Evolutionary conservation across 92 coral and sea anemone species (phyloP).

Genomic region (Epizoanthus stellaris): DNA sequence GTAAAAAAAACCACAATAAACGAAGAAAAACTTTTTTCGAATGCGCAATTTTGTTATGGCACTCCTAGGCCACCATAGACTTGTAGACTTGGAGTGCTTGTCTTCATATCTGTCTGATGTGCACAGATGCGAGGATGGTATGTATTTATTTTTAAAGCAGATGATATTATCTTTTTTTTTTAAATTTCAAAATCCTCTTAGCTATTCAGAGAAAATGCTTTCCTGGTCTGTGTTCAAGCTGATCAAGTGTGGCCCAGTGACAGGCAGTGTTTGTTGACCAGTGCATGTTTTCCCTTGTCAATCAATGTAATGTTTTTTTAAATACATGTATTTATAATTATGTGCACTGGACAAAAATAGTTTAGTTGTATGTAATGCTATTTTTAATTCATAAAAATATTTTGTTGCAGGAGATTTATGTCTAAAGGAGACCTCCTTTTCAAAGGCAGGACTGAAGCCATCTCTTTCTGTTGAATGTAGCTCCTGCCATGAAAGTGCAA

Average conservation of each 20-base stretch:
- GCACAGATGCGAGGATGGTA: constrained; percentile 20
- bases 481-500: no score
- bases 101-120: constrained; percentile 28
- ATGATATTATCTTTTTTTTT: background rate
- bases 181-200: constrained; percentile 33
- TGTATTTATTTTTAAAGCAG: background rate
- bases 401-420: constrained; percentile 20
- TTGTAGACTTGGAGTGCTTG: background rate
- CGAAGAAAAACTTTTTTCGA: no score
- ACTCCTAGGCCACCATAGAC: no score
- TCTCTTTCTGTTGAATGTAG: background rate
- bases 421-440: constrained; percentile 17
- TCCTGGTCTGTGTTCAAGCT: constrained; percentile 42
- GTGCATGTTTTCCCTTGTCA: background rate
- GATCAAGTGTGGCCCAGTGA: constrained; percentile 7
- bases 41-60: no score
- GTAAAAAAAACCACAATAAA: no score
- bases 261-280: background rate
- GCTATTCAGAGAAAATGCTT: background rate
- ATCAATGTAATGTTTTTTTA: background rate
- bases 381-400: background rate
- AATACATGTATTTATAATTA: background rate
- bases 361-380: background rate
- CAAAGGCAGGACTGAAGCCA: constrained; percentile 31
- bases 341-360: background rate